These are phyloP conservation scores for Agapornis roseicollis DNA, from an alignment of 2,113 vertebrate genomes.

Conservation along the genomic window DNA sequence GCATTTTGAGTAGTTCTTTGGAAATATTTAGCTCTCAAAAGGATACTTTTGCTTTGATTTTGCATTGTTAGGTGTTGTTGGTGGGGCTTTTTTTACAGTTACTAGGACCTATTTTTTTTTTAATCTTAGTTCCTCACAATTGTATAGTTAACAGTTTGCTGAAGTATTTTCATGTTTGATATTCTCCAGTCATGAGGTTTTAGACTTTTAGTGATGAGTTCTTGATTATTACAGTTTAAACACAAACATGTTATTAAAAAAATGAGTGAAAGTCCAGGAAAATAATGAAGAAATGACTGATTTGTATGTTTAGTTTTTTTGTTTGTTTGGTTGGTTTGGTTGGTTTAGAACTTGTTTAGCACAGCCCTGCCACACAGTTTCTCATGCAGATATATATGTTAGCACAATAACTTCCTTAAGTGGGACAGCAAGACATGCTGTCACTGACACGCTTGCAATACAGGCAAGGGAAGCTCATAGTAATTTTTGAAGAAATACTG, in stretches of 20 bases:
- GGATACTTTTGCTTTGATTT: background rate
- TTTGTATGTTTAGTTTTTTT: background rate
- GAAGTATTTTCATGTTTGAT: background rate
- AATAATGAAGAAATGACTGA: background rate
- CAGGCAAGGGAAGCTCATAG: background rate
- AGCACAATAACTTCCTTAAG: background rate
- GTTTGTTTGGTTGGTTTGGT: too few relatives aligned
- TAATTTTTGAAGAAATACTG: background rate
- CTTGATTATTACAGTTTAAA: background rate
- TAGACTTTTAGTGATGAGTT: background rate
- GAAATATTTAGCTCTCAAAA: background rate
- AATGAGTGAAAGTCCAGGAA: background rate
- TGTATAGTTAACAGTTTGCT: background rate
- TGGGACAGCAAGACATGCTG: background rate
- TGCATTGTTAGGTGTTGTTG: background rate
- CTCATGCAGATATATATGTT: background rate
- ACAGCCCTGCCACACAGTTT: background rate
- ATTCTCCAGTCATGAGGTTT: background rate
- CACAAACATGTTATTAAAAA: background rate
- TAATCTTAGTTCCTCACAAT: background rate
- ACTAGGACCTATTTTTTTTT: background rate
- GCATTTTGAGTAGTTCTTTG: background rate
- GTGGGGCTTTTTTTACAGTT: background rate
- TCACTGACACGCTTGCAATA: background rate
- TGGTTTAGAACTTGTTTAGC: background rate